Evolutionary conservation across 2,113 vertebrate genomes (phyloP).

Genomic region (Anhinga anhinga): DNA sequence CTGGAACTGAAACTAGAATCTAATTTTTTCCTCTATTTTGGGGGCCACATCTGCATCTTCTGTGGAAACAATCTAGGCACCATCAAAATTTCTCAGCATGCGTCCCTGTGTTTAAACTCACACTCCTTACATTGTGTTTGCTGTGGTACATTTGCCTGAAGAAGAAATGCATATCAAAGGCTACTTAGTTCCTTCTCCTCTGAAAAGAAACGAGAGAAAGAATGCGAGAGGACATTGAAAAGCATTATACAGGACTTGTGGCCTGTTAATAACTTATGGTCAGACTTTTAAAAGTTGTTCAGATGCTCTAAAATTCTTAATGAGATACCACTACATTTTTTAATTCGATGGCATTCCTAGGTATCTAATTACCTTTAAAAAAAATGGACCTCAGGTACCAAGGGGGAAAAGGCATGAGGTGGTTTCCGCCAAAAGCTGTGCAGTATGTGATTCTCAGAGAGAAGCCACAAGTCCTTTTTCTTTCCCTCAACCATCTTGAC

Average conservation of each 20-base stretch:
- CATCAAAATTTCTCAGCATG: background rate
- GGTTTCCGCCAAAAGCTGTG: background rate
- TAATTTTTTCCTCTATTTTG: background rate
- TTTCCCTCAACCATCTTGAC: background rate
- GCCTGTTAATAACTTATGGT: background rate
- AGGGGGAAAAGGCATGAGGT: background rate
- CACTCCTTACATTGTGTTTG: background rate
- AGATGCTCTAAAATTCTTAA: background rate
- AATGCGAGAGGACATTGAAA: background rate
- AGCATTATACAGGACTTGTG: background rate
- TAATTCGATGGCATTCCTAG: background rate
- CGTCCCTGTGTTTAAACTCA: background rate
- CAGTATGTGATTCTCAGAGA: background rate
- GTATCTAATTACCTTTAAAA: background rate
- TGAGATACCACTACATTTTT: background rate
- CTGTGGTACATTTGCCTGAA: background rate
- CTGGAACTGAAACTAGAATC: background rate
- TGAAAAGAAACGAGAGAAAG: background rate
- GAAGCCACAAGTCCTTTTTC: background rate
- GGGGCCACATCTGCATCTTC: background rate
- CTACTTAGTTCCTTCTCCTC: background rate
- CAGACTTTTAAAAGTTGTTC: background rate
- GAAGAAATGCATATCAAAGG: background rate
- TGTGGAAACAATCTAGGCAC: background rate
- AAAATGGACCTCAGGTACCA: background rate